Evolutionary conservation across 2,113 vertebrate genomes (phyloP), one percentile per base, ranked within the genome.

Genomic region (Apistogramma diplotaenia): DNA sequence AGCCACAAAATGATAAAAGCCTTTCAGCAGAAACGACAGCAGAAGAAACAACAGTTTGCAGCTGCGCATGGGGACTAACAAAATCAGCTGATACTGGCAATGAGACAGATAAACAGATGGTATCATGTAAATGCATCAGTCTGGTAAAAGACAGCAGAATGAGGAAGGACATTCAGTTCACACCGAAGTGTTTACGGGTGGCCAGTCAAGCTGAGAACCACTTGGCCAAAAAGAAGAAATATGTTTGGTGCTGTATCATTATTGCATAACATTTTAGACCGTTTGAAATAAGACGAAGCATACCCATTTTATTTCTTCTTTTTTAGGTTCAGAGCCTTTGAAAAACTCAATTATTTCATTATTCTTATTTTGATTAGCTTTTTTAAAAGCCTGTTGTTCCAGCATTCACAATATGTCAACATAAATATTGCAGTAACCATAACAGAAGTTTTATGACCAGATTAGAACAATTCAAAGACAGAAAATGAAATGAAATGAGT

Each of bases 241-340:
- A 21, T 56, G 27, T 2, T 21, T 82, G 2, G 29, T 84, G 82
- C 31, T 81, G 70, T n/a, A 67, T 87, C 79, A 87, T 7, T 8
- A 6, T 78, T 78, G 33, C 10, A 55, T 7, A 76, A 40, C 37
- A 6, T 58, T 29, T 23, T 18, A 5, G 4, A 49, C 8, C 2
- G 40, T 53, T 31, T 60, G 4, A 76, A 8, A 74, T 6, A 29
- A 53, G 18, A 75, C 10, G 43, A 51, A 6, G 33, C 6, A 40
- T 54, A 57, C 35, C 12, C 16, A 67, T 27, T 15, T 25, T 3
- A 19, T 5, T 60, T 74, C 58, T 31, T 6, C n/a, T 59, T 72
- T 73, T 46, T 40, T 6, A 60, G 27, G 6, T 29, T 51, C 6
- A 55, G 19, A 4, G 8, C 27, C 1, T 23, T 29, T 56, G 27